Conservation (phyloP, 1,140 invertebrate genomes). For the Fopius arisanus region DNA sequence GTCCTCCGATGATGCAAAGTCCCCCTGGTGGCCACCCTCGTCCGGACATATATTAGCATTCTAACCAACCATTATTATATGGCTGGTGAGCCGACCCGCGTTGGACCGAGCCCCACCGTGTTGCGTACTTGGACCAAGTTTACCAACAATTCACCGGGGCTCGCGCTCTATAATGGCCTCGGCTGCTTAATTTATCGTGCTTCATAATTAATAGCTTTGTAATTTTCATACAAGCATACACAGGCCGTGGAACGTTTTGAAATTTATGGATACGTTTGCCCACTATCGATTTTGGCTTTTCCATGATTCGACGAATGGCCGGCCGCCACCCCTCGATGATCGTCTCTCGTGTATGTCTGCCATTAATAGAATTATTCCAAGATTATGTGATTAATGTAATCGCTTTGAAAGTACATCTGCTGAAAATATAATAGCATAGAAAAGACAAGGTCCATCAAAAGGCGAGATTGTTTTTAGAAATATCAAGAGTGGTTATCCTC, state of each 20-base stretch:
- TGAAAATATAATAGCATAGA: no score
- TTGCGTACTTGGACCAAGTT: constrained; percentile 66
- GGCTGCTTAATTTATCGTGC: constrained; percentile 64
- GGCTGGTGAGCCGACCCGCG: constrained; percentile 56
- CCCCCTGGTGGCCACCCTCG: constrained; percentile 57
- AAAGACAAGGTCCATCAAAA: no score
- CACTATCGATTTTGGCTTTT: constrained; percentile 46
- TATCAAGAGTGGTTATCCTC: neutral
- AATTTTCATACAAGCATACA: constrained; percentile 62
- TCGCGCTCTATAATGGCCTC: constrained; percentile 62
- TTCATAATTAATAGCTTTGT: constrained; percentile 66
- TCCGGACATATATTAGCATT: constrained; percentile 66
- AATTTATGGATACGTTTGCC: constrained; percentile 55
- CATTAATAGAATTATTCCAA: no score
- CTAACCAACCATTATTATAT: constrained; percentile 66
- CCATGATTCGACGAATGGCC: constrained; percentile 16
- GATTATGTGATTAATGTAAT: no score
- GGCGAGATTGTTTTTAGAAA: neutral
- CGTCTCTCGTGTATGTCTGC: neutral
- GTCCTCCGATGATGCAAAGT: constrained; percentile 66
- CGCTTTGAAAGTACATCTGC: no score
- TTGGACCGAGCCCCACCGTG: constrained; percentile 57
- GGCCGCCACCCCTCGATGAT: neutral
- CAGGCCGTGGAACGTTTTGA: constrained; percentile 26
- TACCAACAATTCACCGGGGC: constrained; percentile 65